Evolutionary conservation across 2,113 vertebrate genomes (phyloP), one percentile per base, ranked within the genome.

Genomic region (Amphiprion percula): DNA sequence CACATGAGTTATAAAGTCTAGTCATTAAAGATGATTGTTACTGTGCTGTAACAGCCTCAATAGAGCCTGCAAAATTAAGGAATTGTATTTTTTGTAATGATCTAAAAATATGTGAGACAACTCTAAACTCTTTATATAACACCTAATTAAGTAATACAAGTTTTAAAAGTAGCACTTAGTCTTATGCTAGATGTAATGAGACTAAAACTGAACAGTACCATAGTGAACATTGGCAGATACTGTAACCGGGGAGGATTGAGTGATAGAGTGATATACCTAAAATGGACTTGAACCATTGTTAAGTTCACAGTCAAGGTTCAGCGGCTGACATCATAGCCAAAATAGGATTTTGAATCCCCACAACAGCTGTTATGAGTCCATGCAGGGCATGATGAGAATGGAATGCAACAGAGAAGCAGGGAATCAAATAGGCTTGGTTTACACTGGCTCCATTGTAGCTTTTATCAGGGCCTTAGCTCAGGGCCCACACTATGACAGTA

Each of bases 231-330:
- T 1, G 5, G 17, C 59, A 56, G 24, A 41, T 74, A 60, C 44
- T 61, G 53, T 83, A 77, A 61, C 72, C 70, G 4, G 1, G 1
- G 39, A 54, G 69, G 30, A 58, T 66, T 26, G 26, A 26, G 26
- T 26, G 26, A 26, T 26, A 26, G 83, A 72, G 41, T 62, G 44
- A 69, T 77, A 70, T 10, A 50, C 78, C 84, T 81, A 79, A 90
- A 86, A 91, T 80, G 83, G 88, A 87, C 74, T 49, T 62, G 15
- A 47, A 68, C 75, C 81, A 90, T 90, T 91, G 85, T 91, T 91
- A 77, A 82, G 75, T 78, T 75, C 56, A 46, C 75, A 77, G 86
- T 76, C 79, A 73, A 84, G 88, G 84, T 10, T 82, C 68, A 62
- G 62, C 5, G 17, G 15, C 72, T 88, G 90, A 89, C 87, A 89